phyloP scores from a whole-genome alignment of 2,113 vertebrate genomes.

The Myrmecophaga tridactyla region DNA sequence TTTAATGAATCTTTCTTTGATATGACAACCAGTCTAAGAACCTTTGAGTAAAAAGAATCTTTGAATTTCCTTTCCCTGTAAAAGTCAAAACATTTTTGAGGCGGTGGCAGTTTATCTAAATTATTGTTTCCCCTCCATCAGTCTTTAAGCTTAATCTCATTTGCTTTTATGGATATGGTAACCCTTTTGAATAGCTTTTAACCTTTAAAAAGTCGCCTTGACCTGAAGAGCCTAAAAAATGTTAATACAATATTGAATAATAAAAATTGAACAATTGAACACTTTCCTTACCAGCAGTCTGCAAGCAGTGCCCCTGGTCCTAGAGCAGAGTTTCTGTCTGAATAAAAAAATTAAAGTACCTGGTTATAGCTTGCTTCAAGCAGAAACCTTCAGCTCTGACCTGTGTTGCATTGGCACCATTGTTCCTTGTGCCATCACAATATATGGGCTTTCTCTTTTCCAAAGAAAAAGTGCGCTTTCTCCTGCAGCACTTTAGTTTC shows the following conservation, averaged over 20 bases:
- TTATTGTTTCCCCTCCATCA: slow-evolving; percentile 86
- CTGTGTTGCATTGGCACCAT: slow-evolving; percentile 80
- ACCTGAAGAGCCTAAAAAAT: slow-evolving; percentile 86
- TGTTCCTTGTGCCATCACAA: slow-evolving; percentile 78
- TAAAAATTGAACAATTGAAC: slow-evolving; percentile 80
- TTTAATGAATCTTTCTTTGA: slow-evolving; percentile 80
- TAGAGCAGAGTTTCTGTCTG: slow-evolving; percentile 75
- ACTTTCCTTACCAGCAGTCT: slow-evolving; percentile 69
- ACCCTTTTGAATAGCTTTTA: slow-evolving; percentile 90
- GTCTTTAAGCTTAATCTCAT: slow-evolving; percentile 90
- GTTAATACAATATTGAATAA: slow-evolving; percentile 84
- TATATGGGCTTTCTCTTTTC: slow-evolving; percentile 81
- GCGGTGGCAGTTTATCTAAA: slow-evolving; percentile 86
- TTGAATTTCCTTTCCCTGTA: slow-evolving; percentile 76
- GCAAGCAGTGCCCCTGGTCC: slow-evolving; percentile 16
- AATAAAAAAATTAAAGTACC: slow-evolving; percentile 78
- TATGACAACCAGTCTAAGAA: slow-evolving; percentile 79
- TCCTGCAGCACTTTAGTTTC: slow-evolving; percentile 82
- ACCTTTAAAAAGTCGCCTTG: slow-evolving; percentile 88
- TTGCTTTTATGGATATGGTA: slow-evolving; percentile 87
- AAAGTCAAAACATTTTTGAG: slow-evolving; percentile 80
- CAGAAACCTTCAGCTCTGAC: slow-evolving; percentile 86
- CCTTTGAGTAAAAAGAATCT: no score
- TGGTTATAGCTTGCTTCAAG: slow-evolving; percentile 72
- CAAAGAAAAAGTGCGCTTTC: slow-evolving; percentile 81